Evolutionary conservation across 1,140 invertebrate genomes (phyloP), one percentile per base, ranked within the genome.

Genomic region (Drosophila seguyi): DNA sequence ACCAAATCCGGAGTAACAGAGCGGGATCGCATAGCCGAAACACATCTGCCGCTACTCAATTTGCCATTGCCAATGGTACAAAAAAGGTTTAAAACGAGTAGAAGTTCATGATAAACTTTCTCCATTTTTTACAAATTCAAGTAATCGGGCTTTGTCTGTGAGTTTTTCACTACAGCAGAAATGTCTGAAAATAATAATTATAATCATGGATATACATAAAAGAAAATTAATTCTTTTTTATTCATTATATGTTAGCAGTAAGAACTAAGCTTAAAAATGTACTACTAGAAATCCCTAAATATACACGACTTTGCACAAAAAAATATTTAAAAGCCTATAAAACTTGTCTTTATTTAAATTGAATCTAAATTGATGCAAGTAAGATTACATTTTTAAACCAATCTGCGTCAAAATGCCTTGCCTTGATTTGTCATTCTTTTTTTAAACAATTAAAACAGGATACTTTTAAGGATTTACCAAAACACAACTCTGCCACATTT

Each of bases 21-120:
- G 39, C 10, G 48, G 62, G 13, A 47, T 29, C 63, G 45, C 31
- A 18, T 27, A 42, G 63, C 42, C n/a, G 25, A 69, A 25, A 8
- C 18, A 14, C 62, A 38, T 29, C 14, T 20, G 31, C 29, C 13
- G 53, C 27, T 48, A 41, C n/a, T 16, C 36, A 25, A 39, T 36
- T 34, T 65, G 14, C 13, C 42, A 27, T 7, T 48, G 14, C 25
- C 47, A 29, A 18, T 48, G 18, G 18, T 2, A 3, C 10, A 27
- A 39, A 7, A 31, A 31, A 16, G 16, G 7, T 14, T 66, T 18
- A 47, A 61, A 29, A 8, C 3, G 6, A 13, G 14, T 56, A 41
- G n/a, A 6, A 13, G 18, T 31, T 44, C 0, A 3, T 36, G 8
- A 34, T 29, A 36, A 45, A 61, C 13, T 31, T 29, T 27, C 25